Evolutionary conservation across 2,888 invertebrate genomes (phyloP), one percentile per base, ranked within the genome.

Genomic region (Sesia bembeciformis): DNA sequence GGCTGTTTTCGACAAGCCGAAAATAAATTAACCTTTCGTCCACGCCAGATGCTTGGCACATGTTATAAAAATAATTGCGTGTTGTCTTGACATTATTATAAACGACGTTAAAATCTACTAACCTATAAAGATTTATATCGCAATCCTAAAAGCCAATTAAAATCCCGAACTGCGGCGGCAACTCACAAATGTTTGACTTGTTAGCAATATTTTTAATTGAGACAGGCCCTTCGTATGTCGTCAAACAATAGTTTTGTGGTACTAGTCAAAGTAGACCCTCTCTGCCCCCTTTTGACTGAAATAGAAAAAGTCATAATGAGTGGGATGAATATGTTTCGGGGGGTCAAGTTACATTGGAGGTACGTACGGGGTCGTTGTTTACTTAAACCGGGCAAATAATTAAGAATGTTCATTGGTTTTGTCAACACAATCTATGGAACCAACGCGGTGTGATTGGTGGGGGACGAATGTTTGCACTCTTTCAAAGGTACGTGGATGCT

Each of bases 351-450:
- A 70, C 49, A 58, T 23, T 76, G 78, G 85, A 69, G 64, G 54
- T 56, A 53, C 56, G 59, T 61, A 55, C 67, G 62, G 76, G 84
- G 84, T 83, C 81, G 78, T 79, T 87, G 86, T 87, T 87, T 85
- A 84, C 84, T 61, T 72, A 74, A 78, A 76, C 77, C 67, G 72
- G 74, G 81, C 84, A 87, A 87, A 89, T 89, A 86, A 89, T 88
- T 86, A 88, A 81, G 84, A 86, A 78, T 84, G 85, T 86, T 86
- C 86, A 88, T 81, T 86, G 86, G 85, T 83, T 84, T 81, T 83
- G 88, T 85, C 84, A 87, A 88, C 82, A 85, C 73, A 78, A 70
- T 75, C 68, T 71, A 70, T 72, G 72, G 69, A 67, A 55, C 64
- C 64, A 64, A 61, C 64, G 68, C 63, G 59, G 70, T 68, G 67